Conservation (phyloP, 2,888 invertebrate genomes). For the Notodonta ziczac region DNA sequence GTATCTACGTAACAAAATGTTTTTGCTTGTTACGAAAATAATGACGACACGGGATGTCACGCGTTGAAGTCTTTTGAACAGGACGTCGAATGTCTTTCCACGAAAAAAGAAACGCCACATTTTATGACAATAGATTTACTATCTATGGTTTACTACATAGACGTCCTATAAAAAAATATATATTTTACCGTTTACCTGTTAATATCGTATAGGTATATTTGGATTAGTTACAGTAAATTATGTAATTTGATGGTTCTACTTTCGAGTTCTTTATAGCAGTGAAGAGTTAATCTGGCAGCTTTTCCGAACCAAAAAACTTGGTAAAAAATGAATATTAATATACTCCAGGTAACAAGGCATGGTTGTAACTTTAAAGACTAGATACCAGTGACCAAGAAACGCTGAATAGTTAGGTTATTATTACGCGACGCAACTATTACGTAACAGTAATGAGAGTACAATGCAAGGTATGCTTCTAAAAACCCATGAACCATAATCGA, state of each 20-base stretch:
- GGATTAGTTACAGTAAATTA: too few relatives aligned
- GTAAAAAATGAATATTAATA: too few relatives aligned
- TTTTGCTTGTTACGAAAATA: neutral
- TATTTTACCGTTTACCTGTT: too few relatives aligned
- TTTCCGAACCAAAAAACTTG: too few relatives aligned
- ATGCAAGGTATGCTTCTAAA: constrained; percentile 1
- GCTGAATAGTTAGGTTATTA: neutral
- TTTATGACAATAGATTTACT: neutral
- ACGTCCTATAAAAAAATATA: too few relatives aligned
- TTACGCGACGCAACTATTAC: neutral
- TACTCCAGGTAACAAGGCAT: too few relatives aligned
- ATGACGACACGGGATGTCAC: constrained; percentile 8
- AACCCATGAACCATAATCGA: constrained; percentile 4
- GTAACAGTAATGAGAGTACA: neutral
- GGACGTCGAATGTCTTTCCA: neutral
- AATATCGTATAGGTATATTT: too few relatives aligned
- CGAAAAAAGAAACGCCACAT: neutral
- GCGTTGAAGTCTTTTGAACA: constrained; percentile 51
- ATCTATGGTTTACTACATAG: too few relatives aligned
- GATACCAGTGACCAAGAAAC: neutral
- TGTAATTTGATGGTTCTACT: too few relatives aligned
- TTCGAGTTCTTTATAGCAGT: too few relatives aligned
- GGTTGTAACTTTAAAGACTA: too few relatives aligned
- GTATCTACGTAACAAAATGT: neutral
- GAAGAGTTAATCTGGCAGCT: too few relatives aligned